Evolutionary conservation across 35 echinoderm and acorn worm genomes (phyloP), one percentile per base, ranked within the genome.

Genomic region (Apostichopus parvimensis): DNA sequence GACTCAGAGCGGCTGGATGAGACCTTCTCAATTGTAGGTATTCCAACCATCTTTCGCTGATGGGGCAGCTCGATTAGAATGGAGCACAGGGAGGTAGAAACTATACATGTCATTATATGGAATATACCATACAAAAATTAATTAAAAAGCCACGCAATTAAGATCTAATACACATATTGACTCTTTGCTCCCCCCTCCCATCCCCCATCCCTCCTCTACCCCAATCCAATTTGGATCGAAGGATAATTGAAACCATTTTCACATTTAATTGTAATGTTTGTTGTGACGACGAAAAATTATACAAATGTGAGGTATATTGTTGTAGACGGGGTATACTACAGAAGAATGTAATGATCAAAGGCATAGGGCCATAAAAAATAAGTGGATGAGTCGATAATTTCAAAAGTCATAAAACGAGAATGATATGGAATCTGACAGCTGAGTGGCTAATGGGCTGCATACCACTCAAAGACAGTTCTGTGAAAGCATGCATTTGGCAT

Each of bases 1-100:
- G 81, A 84, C 81, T 84, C 81, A 84, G 81, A 84, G 81, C 54
- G 81, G n/a, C 56, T 56, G 56, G 28, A 23, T 58, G 81, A 60
- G 18, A 10, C 22, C 81, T 58, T 56, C 55, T 52, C 57, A 7
- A 12, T 22, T 17, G 56, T 11, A 62, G 81, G 81, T 58, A 84
- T 84, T 84, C 57, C 81, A 84, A 84, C 54, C 57, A 84, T 84
- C 81, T 24, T 59, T 59, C 57, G 53, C 53, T 58, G n/a, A 84
- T n/a, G 53, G 81, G 81, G n/a, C 9, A 21, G 15, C n/a, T 52
- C 18, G 17, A 20, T 20, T 7, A 20, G 18, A 75, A 75, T 14
- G 71, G 20, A 75, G 71, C 71, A 75, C 71, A 18, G 71, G 71
- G 20, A 22, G 20, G 20, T 7, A 1, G 7, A 24, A 18, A 18